Conservation (phyloP, 2,113 vertebrate species). For the Pseudonaja textilis region DNA sequence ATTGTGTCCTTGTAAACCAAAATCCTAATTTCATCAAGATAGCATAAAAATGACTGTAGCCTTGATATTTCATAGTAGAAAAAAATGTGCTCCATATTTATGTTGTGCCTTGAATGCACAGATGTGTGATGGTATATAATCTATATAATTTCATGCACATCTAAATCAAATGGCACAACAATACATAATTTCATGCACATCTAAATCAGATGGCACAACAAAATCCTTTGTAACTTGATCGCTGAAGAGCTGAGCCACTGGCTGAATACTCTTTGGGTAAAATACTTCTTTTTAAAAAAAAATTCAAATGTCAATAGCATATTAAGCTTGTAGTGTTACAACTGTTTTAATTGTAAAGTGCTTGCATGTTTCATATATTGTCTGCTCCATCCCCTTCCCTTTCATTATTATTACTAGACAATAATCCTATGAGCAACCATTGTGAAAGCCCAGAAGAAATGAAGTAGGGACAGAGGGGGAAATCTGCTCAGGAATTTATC, state of each 20-base stretch:
- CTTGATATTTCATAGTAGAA: conserved; percentile 63
- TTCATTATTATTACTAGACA: conserved; percentile 35
- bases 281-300: conserved; percentile 57
- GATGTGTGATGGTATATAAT: conserved; percentile 75
- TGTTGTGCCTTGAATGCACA: conserved; percentile 72
- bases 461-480: neutral
- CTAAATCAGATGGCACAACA: conserved; percentile 72
- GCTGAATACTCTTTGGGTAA: conserved; percentile 74
- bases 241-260: conserved; percentile 74
- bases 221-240: conserved; percentile 79
- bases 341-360: conserved; percentile 48
- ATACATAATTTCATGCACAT: conserved; percentile 66
- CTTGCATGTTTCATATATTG: conserved; percentile 37
- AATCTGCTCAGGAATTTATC: conserved; percentile 43
- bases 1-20: conserved; percentile 37
- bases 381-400: conserved; percentile 11
- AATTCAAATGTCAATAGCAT: conserved; percentile 58
- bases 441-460: conserved; percentile 45
- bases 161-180: conserved; percentile 72
- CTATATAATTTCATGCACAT: conserved; percentile 77
- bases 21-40: conserved; percentile 65
- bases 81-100: conserved; percentile 70
- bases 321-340: conserved; percentile 49
- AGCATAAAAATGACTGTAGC: conserved; percentile 48
- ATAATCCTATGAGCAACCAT: conserved; percentile 47